A percentile compares a stretch with the other conserved stretches of the same genome.
Evolutionary conservation across 2,888 invertebrate genomes (phyloP).

Genomic region (Morpho achilles): DNA sequence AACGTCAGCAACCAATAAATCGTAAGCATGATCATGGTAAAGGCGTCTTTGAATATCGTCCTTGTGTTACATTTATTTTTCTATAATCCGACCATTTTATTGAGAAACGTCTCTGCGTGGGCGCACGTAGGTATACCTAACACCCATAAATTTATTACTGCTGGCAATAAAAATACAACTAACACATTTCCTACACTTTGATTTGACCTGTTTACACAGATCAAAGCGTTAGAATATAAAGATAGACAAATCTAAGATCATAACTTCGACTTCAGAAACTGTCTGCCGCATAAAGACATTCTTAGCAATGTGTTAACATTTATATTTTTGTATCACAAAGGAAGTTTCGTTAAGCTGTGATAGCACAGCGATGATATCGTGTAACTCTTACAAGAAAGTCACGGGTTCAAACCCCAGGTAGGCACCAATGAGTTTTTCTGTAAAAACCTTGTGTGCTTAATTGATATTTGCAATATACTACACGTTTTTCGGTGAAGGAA

Average conservation of each 20-base stretch:
- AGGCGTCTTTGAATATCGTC: constrained; percentile 34
- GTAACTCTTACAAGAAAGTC: too few species aligned
- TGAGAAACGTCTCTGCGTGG: constrained; percentile 56
- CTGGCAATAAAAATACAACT: constrained; percentile 71
- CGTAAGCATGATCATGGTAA: constrained; percentile 1
- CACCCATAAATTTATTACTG: constrained; percentile 69
- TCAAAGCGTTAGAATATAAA: constrained; percentile 68
- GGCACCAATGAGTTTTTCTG: too few species aligned
- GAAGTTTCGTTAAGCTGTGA: too few species aligned
- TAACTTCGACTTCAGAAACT: constrained; percentile 25
- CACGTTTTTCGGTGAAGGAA: too few species aligned
- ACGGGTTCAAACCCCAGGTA: too few species aligned
- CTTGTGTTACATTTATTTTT: constrained; percentile 53
- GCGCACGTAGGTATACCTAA: constrained; percentile 55
- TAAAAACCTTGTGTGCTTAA: too few species aligned
- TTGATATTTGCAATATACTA: too few species aligned
- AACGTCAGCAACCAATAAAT: too few species aligned
- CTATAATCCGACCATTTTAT: constrained; percentile 56
- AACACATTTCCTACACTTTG: constrained; percentile 75
- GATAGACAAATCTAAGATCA: constrained; percentile 64
- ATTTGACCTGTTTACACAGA: constrained; percentile 73
- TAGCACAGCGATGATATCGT: too few species aligned
- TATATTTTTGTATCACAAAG: too few species aligned
- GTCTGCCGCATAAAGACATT: constrained; percentile 7
- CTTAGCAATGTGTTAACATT: constrained; percentile 12